Base-by-base conservation (phyloP, 2,797 vertebrate species). In the Gambusia yucatana region DNA sequence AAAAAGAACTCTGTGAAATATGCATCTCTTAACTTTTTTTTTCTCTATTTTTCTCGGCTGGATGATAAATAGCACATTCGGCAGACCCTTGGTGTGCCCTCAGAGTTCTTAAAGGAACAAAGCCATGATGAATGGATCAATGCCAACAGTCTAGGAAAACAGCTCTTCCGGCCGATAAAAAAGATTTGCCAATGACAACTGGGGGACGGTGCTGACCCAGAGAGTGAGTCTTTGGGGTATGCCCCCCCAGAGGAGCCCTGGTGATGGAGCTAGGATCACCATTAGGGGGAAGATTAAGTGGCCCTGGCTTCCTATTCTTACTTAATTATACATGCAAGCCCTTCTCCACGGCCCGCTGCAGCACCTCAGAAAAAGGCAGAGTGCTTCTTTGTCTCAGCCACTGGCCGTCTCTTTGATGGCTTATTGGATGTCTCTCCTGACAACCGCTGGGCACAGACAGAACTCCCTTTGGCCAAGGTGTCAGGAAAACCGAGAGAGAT, bases 401-500 rank as follows among this genome's bases (percentile, higher is more conserved):
- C 96, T 95, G 91, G 91, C 92, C 94, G 93, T 92, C 95, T 92
- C 96, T 97, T 96, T 96, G 96, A 97, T 97, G 97, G 97, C 97
- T 97, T 97, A 97, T 97, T 97, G 97, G 96, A 96, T 97, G 97
- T 97, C 97, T 97, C 96, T 96, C 95, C 96, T 98, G 97, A 98
- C 97, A 98, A 97, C 96, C 95, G 95, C 88, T 90, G 96, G 97
- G 95, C 95, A 96, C 95, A 96, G 95, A 91, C 96, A 96, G 96
- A 97, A 97, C 96, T 98, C 96, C 96, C 96, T 95, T 97, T 97
- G 97, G 97, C 96, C 97, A 90, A 94, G 95, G 96, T 95, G 96
- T 96, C 96, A 93, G 83, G 75, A 78, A 93, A 87, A 84, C 86
- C 88, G 92, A 93, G 93, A 93, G 92, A 52, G 91, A 95, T 84